A percentile compares a stretch with the other conserved stretches of the same genome.
phyloP scores from a whole-genome alignment of 2,797 vertebrate genomes.

The Dallia pectoralis region DNA sequence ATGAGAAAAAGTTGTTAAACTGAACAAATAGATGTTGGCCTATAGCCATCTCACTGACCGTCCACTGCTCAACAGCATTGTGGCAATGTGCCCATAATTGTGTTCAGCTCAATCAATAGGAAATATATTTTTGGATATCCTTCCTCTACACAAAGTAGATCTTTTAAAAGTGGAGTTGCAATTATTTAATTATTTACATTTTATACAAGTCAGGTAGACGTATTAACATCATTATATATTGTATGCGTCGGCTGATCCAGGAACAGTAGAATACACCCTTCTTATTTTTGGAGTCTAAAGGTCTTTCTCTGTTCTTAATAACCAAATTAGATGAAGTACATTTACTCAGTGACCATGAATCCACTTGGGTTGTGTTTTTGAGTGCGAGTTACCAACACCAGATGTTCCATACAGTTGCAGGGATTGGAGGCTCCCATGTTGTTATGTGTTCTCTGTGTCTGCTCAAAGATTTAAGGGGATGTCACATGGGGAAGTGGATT shows the following conservation, averaged over 20 bases:
- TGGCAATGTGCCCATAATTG: no score
- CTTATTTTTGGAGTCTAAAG: background rate
- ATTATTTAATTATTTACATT: no score
- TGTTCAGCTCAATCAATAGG: no score
- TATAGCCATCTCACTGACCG: no score
- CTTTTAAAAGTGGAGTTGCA: no score
- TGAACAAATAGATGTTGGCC: background rate
- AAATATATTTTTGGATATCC: no score
- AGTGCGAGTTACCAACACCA: constrained; percentile 8
- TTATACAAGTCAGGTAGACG: no score
- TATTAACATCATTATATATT: background rate
- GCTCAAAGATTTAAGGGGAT: constrained; percentile 15
- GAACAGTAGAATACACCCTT: background rate
- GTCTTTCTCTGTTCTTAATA: constrained; percentile 40
- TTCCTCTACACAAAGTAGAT: no score
- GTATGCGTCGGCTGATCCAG: no score
- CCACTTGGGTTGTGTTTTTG: constrained; percentile 41
- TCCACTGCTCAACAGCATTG: no score
- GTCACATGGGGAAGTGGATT: constrained; percentile 23
- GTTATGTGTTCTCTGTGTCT: background rate
- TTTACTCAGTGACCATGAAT: constrained; percentile 65
- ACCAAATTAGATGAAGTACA: constrained; percentile 72
- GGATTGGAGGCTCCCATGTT: constrained; percentile 19
- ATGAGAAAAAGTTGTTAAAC: background rate
- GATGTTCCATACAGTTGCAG: constrained; percentile 4